These are phyloP conservation scores for Panthera tigris DNA, from an alignment of 2,113 vertebrate genomes.

Conservation along the genomic window DNA sequence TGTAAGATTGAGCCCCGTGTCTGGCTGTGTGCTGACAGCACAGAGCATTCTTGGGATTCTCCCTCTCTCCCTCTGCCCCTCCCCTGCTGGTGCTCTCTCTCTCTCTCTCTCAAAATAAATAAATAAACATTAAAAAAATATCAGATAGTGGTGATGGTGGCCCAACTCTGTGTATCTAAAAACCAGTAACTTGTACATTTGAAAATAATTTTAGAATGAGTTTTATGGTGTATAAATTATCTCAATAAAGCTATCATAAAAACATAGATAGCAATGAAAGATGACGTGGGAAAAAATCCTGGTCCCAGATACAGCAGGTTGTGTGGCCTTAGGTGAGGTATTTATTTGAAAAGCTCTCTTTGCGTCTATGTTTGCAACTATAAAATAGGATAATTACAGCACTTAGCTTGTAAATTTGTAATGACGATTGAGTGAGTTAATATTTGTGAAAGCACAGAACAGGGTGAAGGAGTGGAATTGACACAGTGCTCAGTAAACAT, in stretches of 20 bases:
- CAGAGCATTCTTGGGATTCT: not conserved
- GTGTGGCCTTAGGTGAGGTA: not conserved
- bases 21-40: not conserved
- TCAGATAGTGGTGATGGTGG: not conserved
- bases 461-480: not conserved
- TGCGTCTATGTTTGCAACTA: not conserved
- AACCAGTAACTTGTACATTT: not conserved
- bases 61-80: not conserved
- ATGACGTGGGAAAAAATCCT: not conserved
- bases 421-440: not conserved
- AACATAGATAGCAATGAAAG: not conserved
- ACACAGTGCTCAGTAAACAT: not conserved
- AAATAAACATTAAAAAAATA: not conserved
- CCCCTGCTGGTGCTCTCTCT: not conserved
- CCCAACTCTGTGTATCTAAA: not conserved
- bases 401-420: not conserved
- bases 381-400: not conserved
- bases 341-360: conserved; percentile 2
- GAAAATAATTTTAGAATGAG: not conserved
- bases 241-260: not conserved
- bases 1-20: not conserved
- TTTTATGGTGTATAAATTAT: not conserved
- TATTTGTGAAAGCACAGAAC: not conserved
- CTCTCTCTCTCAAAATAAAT: not conserved
- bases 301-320: not conserved